Conservation (phyloP, 2,113 vertebrate species). For the Accipiter cooperii region DNA sequence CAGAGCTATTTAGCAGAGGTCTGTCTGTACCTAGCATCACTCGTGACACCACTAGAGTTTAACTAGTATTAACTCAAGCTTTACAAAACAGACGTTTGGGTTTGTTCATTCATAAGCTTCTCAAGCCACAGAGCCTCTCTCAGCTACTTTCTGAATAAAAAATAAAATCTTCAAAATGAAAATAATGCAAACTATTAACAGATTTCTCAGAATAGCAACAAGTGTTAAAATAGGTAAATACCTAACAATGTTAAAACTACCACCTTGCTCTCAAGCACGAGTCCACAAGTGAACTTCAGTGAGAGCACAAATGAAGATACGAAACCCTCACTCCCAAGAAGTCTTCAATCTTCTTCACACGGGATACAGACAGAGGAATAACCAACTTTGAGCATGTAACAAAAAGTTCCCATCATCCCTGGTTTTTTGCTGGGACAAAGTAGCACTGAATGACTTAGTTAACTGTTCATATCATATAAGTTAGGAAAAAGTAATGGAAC, state of each 20-base stretch:
- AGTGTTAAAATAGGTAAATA: not conserved
- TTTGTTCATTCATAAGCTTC: not conserved
- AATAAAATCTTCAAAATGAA: not conserved
- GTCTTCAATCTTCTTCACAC: not conserved
- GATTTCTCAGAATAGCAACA: not conserved
- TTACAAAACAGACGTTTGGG: not conserved
- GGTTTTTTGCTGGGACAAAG: not conserved
- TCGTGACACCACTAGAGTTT: not conserved
- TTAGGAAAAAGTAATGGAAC: not conserved
- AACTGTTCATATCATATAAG: not conserved
- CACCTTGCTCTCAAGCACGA: not conserved
- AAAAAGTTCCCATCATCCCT: not conserved
- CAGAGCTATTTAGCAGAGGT: not conserved
- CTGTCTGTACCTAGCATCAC: not conserved
- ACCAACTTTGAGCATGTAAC: not conserved
- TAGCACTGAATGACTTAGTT: not conserved
- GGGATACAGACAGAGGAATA: not conserved
- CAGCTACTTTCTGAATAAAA: not conserved
- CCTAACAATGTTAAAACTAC: not conserved
- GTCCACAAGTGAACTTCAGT: not conserved
- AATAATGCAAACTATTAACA: not conserved
- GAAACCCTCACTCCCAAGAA: not conserved
- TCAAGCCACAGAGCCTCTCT: not conserved
- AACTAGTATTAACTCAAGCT: not conserved
- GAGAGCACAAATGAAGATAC: not conserved